Percentiles rank a stretch among this genome's conserved stretches.
Evolutionary conservation across 2,113 vertebrate species (phyloP).

Genomic region (Myiagra hebetior): DNA sequence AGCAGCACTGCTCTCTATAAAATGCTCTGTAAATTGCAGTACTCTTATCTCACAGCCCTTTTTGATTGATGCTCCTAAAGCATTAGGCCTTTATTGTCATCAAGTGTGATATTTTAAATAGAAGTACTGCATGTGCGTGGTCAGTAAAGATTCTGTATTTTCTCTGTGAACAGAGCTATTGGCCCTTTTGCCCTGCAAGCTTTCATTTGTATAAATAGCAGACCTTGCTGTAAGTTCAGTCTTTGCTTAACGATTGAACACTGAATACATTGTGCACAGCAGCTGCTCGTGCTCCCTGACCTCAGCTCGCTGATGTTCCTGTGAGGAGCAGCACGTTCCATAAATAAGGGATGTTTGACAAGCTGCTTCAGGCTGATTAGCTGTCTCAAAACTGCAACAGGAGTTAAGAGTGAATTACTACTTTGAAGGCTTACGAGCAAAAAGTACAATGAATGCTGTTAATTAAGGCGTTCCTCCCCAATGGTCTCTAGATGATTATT

Average conservation of each 20-base stretch:
- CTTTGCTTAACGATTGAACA: neutral
- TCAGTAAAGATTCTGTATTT: neutral
- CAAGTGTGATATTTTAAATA: neutral
- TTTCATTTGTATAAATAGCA: neutral
- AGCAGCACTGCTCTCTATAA: neutral
- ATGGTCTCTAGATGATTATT: neutral
- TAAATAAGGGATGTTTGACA: neutral
- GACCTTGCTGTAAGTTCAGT: neutral
- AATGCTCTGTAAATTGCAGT: neutral
- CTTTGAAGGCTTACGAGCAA: neutral
- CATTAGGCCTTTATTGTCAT: neutral
- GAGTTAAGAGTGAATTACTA: neutral
- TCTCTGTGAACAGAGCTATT: neutral
- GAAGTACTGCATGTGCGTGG: neutral
- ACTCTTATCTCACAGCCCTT: neutral
- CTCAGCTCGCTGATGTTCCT: rapidly evolving
- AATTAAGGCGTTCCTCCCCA: neutral
- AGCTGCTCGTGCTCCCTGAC: neutral
- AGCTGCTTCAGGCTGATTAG: neutral
- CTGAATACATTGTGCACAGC: neutral
- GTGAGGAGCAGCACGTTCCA: neutral
- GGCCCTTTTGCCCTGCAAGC: neutral
- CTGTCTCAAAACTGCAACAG: neutral
- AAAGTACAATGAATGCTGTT: neutral
- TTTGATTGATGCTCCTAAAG: neutral